Conservation (phyloP, 2,113 vertebrate genomes). For the Misgurnus anguillicaudatus region DNA sequence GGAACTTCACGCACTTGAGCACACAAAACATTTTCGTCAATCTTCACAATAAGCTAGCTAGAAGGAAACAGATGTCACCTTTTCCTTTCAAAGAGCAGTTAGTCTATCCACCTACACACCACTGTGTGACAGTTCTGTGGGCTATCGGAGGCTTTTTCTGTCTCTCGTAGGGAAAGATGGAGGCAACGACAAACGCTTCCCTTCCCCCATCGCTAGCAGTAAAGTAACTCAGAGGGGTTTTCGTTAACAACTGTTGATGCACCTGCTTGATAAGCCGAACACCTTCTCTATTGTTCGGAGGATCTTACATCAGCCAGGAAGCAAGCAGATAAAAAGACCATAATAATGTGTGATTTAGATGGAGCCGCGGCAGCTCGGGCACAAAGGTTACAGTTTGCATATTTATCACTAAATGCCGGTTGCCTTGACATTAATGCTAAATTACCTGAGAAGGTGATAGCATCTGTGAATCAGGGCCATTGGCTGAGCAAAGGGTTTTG, state of each 20-base stretch:
- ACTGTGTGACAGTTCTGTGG: constrained; percentile 18
- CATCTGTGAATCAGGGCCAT: constrained; percentile 8
- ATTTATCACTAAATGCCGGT: constrained; percentile 3
- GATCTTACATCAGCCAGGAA: constrained; percentile 37
- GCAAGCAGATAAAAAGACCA: constrained; percentile 18
- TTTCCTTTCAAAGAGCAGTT: constrained; percentile 40
- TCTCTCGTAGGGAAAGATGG: neutral
- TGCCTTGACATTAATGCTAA: constrained; percentile 14
- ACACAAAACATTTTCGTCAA: constrained; percentile 1
- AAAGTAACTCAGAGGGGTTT: constrained; percentile 24
- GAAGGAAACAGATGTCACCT: constrained; percentile 41
- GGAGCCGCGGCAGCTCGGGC: neutral
- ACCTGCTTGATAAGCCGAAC: constrained; percentile 44
- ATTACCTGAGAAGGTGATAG: constrained; percentile 21
- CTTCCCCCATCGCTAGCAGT: constrained; percentile 35
- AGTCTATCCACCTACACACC: constrained; percentile 41
- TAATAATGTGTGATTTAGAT: constrained; percentile 26
- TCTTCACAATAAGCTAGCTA: constrained; percentile 23
- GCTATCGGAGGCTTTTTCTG: neutral
- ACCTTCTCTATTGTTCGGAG: constrained; percentile 38
- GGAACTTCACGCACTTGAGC: constrained; percentile 3
- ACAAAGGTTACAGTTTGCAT: constrained; percentile 39
- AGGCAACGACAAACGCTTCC: constrained; percentile 1
- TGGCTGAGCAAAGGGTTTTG: neutral
- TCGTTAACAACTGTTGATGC: constrained; percentile 51